These are phyloP conservation scores for Microcaecilia unicolor DNA, from an alignment of 2,797 vertebrate genomes.

Conservation along the genomic window DNA sequence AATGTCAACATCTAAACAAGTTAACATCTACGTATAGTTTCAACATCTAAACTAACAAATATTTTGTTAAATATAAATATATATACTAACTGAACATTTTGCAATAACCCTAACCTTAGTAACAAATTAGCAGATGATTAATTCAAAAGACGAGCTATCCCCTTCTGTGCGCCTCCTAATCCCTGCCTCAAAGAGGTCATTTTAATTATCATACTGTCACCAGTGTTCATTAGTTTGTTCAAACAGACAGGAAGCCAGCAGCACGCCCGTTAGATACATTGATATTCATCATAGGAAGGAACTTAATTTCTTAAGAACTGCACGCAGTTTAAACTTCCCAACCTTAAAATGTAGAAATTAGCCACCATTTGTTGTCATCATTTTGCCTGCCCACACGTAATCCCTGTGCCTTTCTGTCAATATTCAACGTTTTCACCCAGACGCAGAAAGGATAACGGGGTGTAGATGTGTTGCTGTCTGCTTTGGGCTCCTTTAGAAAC, in stretches of 20 bases:
- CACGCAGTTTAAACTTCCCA: constrained; percentile 24
- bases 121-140: constrained; percentile 30
- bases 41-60: constrained; percentile 9
- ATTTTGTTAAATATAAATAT: constrained; percentile 11
- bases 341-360: constrained; percentile 12
- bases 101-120: constrained; percentile 22
- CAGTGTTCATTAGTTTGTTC: constrained; percentile 42
- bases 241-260: constrained; percentile 28
- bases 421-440: neutral
- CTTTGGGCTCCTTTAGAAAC: too few species aligned
- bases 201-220: constrained; percentile 55
- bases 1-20: constrained; percentile 20
- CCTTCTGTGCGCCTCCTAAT: constrained; percentile 26
- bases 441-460: neutral
- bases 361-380: neutral
- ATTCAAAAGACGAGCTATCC: constrained; percentile 31
- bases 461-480: neutral
- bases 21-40: too few species aligned
- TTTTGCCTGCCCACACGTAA: constrained; percentile 1
- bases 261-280: constrained; percentile 25
- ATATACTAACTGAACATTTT: constrained; percentile 36
- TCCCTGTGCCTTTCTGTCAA: constrained; percentile 1
- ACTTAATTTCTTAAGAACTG: constrained; percentile 23
- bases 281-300: constrained; percentile 36
- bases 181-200: constrained; percentile 49